Evolutionary conservation across 2,888 invertebrate genomes (phyloP).

Genomic region (Drosophila bunnanda): DNA sequence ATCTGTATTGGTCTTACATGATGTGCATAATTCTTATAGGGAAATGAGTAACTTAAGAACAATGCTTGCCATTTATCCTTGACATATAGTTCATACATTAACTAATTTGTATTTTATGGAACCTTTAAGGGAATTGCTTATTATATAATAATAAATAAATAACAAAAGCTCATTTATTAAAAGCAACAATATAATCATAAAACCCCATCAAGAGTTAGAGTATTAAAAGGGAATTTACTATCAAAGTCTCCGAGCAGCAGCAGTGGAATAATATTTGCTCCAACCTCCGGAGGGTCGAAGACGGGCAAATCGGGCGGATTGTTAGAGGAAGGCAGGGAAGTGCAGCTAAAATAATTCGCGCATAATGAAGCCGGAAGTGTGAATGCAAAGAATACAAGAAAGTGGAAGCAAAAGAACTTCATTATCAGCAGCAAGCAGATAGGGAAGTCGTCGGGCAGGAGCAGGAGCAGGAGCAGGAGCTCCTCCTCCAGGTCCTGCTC

Average conservation of each 20-base stretch:
- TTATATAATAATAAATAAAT: neutral
- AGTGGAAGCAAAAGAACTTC: conserved; percentile 63
- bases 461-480: too few species aligned
- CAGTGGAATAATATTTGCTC: conserved; percentile 48
- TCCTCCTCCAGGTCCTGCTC: conserved; percentile 31
- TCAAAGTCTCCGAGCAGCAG: conserved; percentile 31
- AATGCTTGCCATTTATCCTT: too few species aligned
- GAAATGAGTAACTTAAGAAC: neutral
- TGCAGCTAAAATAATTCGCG: conserved; percentile 79
- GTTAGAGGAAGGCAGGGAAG: conserved; percentile 27
- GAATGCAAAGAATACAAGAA: conserved; percentile 70
- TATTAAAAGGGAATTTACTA: conserved; percentile 29
- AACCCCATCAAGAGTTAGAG: neutral
- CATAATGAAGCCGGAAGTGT: conserved; percentile 80
- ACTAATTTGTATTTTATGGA: neutral
- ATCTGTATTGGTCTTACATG: neutral
- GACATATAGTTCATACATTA: too few species aligned
- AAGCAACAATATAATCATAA: neutral
- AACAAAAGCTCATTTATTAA: neutral
- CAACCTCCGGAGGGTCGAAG: conserved; percentile 16
- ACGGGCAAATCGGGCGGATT: conserved; percentile 1
- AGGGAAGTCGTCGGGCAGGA: conserved; percentile 13
- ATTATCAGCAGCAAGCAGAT: conserved; percentile 60
- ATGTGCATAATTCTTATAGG: neutral
- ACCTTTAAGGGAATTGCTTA: neutral